Percentiles rank a stretch among this genome's conserved stretches.
phyloP scores from a whole-genome alignment of 2,888 invertebrate species.

The Eudasyphora cyanicolor region DNA sequence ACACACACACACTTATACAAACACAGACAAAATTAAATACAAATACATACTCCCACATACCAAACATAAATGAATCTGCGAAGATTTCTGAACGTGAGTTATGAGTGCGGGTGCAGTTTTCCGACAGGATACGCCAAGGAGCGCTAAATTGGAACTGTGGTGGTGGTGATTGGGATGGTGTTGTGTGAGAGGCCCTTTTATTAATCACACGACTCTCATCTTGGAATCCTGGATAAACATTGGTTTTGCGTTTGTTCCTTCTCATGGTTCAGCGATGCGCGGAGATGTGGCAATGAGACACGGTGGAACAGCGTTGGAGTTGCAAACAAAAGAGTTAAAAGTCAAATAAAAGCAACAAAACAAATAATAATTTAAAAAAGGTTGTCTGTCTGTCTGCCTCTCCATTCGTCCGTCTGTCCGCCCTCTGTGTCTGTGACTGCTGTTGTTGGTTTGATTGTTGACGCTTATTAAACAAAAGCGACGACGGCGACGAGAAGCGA shows the following conservation, averaged over 20 bases:
- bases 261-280: background rate
- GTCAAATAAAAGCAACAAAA: conserved; percentile 69
- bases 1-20: conserved; percentile 13
- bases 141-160: conserved; percentile 31
- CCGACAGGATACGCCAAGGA: conserved; percentile 11
- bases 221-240: conserved; percentile 57
- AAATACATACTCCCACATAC: too few relatives aligned
- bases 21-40: too few relatives aligned
- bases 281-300: background rate
- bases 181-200: conserved; percentile 56
- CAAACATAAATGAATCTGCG: conserved; percentile 25
- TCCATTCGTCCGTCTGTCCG: background rate
- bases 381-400: conserved; percentile 5
- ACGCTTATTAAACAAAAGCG: conserved; percentile 45
- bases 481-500: conserved; percentile 52
- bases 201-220: conserved; percentile 58
- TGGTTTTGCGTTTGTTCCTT: conserved; percentile 39
- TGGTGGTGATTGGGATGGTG: conserved; percentile 4
- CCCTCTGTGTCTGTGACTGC: too few relatives aligned
- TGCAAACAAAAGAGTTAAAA: conserved; percentile 56
- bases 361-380: conserved; percentile 70
- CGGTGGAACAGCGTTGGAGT: too few relatives aligned
- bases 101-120: conserved; percentile 59
- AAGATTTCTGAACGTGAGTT: conserved; percentile 49
- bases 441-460: conserved; percentile 18